Conservation (phyloP, 2,888 invertebrate genomes). For the Leuctra nigra region DNA sequence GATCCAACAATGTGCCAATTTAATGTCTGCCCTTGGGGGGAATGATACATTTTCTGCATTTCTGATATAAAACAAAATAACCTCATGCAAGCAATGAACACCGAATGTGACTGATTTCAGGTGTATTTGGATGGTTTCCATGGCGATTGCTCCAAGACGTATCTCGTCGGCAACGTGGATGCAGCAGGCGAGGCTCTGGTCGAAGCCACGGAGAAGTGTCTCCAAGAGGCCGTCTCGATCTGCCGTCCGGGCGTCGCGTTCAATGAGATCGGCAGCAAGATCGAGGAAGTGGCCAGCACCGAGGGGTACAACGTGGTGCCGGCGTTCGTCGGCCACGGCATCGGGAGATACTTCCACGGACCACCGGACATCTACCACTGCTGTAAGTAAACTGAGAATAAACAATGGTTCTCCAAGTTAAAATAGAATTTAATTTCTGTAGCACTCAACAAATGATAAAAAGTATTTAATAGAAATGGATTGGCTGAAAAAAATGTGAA, state of each 20-base stretch:
- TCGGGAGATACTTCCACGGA: slow-evolving; percentile 87
- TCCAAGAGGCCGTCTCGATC: slow-evolving; percentile 51
- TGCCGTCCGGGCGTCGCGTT: slow-evolving; percentile 50
- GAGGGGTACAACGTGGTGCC: slow-evolving; percentile 64
- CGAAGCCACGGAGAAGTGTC: slow-evolving; percentile 60
- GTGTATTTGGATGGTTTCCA: slow-evolving; percentile 78
- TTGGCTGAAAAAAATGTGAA: too few species aligned
- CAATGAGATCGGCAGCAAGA: slow-evolving; percentile 47
- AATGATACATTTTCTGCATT: too few species aligned
- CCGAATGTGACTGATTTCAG: slow-evolving; percentile 40
- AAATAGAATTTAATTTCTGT: too few species aligned
- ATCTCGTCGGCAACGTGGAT: slow-evolving; percentile 77
- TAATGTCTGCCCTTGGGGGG: too few species aligned
- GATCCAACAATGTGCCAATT: too few species aligned
- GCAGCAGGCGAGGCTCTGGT: slow-evolving; percentile 62
- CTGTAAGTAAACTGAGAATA: too few species aligned
- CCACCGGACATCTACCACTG: slow-evolving; percentile 85
- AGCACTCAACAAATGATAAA: too few species aligned
- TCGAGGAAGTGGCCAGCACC: slow-evolving; percentile 56
- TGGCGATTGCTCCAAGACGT: slow-evolving; percentile 89
- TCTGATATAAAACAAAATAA: too few species aligned
- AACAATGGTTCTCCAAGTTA: too few species aligned
- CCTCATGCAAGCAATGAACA: neutral
- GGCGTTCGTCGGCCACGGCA: slow-evolving; percentile 85
- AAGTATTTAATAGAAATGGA: too few species aligned